Base-by-base conservation (phyloP, 2,888 invertebrate genomes). In the Cantharis rustica region DNA sequence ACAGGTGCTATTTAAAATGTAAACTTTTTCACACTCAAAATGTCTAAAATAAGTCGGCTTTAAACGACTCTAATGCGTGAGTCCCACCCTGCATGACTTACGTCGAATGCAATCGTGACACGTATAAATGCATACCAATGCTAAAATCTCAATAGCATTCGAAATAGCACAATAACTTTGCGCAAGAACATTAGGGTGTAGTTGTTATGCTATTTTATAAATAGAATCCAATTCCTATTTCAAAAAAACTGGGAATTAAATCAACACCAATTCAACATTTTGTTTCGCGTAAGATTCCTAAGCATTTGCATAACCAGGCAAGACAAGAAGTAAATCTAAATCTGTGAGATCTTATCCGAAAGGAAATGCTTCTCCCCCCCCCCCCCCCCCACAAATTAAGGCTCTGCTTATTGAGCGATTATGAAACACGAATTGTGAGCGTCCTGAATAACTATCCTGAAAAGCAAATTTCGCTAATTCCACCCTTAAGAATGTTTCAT, bases 31-130 rank as follows among this genome's bases (percentile, higher is more conserved):
- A 16, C n/a, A 62, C 61, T 71, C 10, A 27, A 20, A 47, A 23
- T 23, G 23, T 75, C 73, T 72, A 76, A 72, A 76, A 31, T 76
- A 73, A 61, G 70, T 70, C 62, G 66, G 16, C 16, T 63, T 26
- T 23, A 68, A 72, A 75, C 68, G 68, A 72, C 27, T 23, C 61
- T 68, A 31, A 70, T 47, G 73, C 77, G 77, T 77, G 77, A 68
- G 64, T 70, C 26, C 64, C 63, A 73, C 71, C 69, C 72, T 74
- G 77, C 77, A 62, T 72, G 68, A 66, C 69, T 77, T 71, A 74
- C 74, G 74, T 62, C 66, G 66, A 27, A 75, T 70, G 78, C 78
- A 78, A 73, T 61, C 61, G 20, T 13, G 73, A 71, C 75, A 78
- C 75, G 75, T 61, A 74, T 31, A 47, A 15, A 61, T 9, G 9